Conservation (phyloP, 2,113 vertebrate species). For the Plecotus auritus region DNA sequence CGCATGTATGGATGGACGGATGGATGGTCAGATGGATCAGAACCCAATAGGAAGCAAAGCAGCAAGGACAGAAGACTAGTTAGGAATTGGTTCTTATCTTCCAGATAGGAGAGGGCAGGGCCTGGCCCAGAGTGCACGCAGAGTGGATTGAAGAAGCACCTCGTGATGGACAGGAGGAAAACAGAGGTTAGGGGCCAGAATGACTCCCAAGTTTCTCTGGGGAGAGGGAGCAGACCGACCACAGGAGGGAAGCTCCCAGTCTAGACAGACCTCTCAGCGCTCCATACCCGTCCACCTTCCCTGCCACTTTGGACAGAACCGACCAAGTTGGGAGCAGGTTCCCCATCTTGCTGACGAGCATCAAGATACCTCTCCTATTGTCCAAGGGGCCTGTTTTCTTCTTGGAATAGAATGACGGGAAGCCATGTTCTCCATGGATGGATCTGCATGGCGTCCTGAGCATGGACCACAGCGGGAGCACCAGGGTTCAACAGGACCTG, state of each 20-base stretch:
- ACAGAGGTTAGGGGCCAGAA: not conserved
- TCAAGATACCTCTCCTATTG: not conserved
- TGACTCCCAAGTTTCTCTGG: not conserved
- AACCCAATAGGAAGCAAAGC: not conserved
- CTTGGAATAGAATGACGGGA: not conserved
- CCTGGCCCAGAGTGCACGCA: not conserved
- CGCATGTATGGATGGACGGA: not conserved
- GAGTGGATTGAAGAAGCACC: not conserved
- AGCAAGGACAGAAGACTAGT: no score
- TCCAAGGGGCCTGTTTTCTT: not conserved
- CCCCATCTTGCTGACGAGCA: accelerated
- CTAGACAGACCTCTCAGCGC: not conserved
- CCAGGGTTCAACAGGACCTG: not conserved
- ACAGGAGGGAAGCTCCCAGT: not conserved
- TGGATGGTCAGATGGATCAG: not conserved
- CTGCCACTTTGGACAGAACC: not conserved
- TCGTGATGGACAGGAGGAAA: not conserved
- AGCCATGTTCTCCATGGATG: not conserved
- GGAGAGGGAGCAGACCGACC: not conserved
- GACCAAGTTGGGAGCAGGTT: accelerated
- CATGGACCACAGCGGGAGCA: not conserved
- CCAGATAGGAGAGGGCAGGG: not conserved
- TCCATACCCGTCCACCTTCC: accelerated
- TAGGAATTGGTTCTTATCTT: not conserved
- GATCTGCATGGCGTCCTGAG: not conserved